phyloP scores from a whole-genome alignment of 2,113 vertebrate genomes.

The Aegotheles bennettii region DNA sequence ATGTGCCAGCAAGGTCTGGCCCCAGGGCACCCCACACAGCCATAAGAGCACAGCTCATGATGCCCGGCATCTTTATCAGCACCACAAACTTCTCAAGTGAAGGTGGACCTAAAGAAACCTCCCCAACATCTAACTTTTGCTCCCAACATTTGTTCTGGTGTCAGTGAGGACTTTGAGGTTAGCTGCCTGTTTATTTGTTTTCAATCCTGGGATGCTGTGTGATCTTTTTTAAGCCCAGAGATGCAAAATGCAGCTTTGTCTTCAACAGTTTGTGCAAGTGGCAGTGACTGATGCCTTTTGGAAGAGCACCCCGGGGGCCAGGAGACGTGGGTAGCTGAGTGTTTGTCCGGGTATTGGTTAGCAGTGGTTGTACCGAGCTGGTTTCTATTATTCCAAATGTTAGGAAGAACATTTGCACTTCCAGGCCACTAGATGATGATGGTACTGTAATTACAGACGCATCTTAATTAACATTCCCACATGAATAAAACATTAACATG shows the following conservation, averaged over 20 bases:
- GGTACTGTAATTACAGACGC: slow-evolving; percentile 52
- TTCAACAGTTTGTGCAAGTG: background rate
- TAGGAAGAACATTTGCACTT: slow-evolving; percentile 39
- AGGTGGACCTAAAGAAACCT: background rate
- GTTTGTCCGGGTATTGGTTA: background rate
- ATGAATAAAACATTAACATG: slow-evolving; percentile 47
- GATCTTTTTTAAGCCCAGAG: slow-evolving; percentile 7
- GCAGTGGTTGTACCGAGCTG: background rate
- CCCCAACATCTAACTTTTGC: background rate
- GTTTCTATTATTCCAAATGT: slow-evolving; percentile 52
- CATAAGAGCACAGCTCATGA: background rate
- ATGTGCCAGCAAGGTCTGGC: background rate
- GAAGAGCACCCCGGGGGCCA: slow-evolving; percentile 9
- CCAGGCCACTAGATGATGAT: slow-evolving; percentile 54
- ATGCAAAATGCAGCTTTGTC: slow-evolving; percentile 20
- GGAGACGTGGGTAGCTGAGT: background rate
- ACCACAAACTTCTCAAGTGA: background rate
- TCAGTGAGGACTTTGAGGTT: slow-evolving; percentile 11
- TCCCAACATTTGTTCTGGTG: slow-evolving; percentile 12
- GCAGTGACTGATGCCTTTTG: slow-evolving; percentile 54
- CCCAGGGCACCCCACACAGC: accelerated
- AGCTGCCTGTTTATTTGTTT: slow-evolving; percentile 51
- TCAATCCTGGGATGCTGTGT: background rate
- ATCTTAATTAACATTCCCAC: slow-evolving; percentile 53
- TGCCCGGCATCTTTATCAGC: background rate